Base-by-base conservation (phyloP, 2,888 invertebrate genomes). In the Pedicia rivosa region DNA sequence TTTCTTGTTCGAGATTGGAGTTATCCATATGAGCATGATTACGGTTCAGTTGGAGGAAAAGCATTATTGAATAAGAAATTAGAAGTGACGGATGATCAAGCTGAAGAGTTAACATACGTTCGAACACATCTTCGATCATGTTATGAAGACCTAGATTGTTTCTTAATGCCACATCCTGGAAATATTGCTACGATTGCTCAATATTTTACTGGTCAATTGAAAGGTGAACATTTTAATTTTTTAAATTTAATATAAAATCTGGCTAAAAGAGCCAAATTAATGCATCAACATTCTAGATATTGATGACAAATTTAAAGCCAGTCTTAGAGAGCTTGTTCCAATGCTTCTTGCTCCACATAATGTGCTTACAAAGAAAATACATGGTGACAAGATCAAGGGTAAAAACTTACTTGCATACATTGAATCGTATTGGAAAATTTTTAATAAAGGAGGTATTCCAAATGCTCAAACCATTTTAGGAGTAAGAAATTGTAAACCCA, bases 161-260 rank as follows among this genome's bases (percentile, higher is more conserved):
- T 39, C 13, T 12, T 39, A 16, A 39, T 39, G 38, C 38, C 38
- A n/a, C 26, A 35, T 28, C 38, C 38, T 12, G 27, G 27, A 27
- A n/a, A 13, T 12, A 12, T 27, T 3, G 27, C 12, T 3, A 4
- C 10, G 12, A 13, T 12, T 4, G 12, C 27, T 13, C n/a, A 27
- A 27, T 8, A 20, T 20, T 27, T 27, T 27, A 27, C n/a, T 13
- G 27, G 27, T 12, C 27, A 27, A 27, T 7, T 27, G 13, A 27
- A 27, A 13, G 24, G 24, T 24, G 3, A 24, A 7, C n/a, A 24
- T 24, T 5, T 10, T 8, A 7, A 5, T 24, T 5, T 3, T 24
- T 20, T 5, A 20, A 20, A 20, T 6, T 6, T 20, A 20, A 20
- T 6, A 20, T 20, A 20, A 20, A 20, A n/a, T n/a, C n/a, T n/a